A percentile compares a stretch with the other conserved stretches of the same genome.
Conservation (phyloP, 2,113 vertebrate genomes). For the Myrmophylax atrothorax region DNA sequence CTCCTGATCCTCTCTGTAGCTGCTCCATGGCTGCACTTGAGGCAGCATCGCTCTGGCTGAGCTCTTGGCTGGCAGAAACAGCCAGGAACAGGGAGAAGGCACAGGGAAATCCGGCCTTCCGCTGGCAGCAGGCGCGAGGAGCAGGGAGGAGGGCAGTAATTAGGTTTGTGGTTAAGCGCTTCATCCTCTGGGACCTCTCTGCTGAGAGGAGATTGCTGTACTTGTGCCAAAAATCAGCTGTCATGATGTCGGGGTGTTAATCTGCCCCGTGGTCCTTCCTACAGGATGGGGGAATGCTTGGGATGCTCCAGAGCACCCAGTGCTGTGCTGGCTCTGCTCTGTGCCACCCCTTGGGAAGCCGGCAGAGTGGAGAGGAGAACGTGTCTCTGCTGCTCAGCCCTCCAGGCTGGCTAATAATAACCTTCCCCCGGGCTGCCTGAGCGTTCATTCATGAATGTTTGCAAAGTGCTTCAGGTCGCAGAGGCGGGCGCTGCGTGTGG, state of each 20-base stretch:
- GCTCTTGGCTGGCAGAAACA: background rate
- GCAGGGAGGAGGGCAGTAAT: background rate
- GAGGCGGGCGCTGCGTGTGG: background rate
- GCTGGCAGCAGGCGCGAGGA: background rate
- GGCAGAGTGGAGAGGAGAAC: background rate
- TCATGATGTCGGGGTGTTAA: fast-evolving
- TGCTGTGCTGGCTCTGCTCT: background rate
- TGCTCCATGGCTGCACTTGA: background rate
- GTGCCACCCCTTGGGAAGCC: background rate
- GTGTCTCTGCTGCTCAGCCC: background rate
- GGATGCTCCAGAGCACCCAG: background rate
- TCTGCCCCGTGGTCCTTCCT: background rate
- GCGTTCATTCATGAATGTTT: background rate
- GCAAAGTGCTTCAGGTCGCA: background rate
- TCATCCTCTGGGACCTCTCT: background rate
- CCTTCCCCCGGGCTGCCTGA: background rate
- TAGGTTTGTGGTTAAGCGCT: background rate
- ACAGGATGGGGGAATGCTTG: background rate
- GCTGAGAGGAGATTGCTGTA: background rate
- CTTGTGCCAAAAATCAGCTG: background rate
- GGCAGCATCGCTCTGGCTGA: background rate
- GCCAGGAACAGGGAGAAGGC: background rate
- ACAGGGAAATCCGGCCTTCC: background rate
- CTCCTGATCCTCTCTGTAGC: background rate
- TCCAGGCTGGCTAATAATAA: background rate